Percentiles rank a stretch among this genome's conserved stretches.
These are phyloP conservation scores for Odontocolon sp. DNA, from an alignment of 2,888 invertebrate genomes.

Conservation along the genomic window DNA sequence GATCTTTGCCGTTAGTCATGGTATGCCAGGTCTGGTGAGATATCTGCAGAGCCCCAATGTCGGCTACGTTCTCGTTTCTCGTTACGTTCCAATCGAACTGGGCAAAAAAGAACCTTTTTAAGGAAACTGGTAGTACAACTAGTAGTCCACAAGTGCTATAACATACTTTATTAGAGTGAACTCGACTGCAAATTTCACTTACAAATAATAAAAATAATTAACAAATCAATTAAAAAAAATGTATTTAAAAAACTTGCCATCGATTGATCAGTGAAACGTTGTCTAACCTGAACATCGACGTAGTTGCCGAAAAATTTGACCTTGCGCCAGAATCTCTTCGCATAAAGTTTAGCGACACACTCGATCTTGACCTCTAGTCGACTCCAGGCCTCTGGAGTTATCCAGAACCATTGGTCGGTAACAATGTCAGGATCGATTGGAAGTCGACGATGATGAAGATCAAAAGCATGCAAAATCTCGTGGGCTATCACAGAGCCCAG, in stretches of 20 bases:
- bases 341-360: slow-evolving; percentile 81
- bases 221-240: neutral
- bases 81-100: slow-evolving; percentile 83
- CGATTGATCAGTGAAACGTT: neutral
- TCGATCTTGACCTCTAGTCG: slow-evolving; percentile 80
- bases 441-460: slow-evolving; percentile 76
- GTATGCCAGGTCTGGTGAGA: slow-evolving; percentile 81
- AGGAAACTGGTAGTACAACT: too few relatives aligned
- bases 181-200: neutral
- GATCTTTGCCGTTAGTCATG: slow-evolving; percentile 75
- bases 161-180: neutral
- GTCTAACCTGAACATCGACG: slow-evolving; percentile 80
- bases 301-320: slow-evolving; percentile 80
- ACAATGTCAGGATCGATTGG: slow-evolving; percentile 76
- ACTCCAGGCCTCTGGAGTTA: slow-evolving; percentile 79
- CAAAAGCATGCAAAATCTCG: slow-evolving; percentile 82
- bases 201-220: neutral
- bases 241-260: neutral
- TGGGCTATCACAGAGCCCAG: slow-evolving; percentile 82
- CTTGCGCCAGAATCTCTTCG: slow-evolving; percentile 79
- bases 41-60: slow-evolving; percentile 81
- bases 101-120: slow-evolving; percentile 19
- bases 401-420: slow-evolving; percentile 77
- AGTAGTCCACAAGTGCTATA: too few relatives aligned
- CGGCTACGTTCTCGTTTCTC: slow-evolving; percentile 82